Conservation (phyloP, 64 coral and sea anemone genomes). For the Stylophora pistillata region DNA sequence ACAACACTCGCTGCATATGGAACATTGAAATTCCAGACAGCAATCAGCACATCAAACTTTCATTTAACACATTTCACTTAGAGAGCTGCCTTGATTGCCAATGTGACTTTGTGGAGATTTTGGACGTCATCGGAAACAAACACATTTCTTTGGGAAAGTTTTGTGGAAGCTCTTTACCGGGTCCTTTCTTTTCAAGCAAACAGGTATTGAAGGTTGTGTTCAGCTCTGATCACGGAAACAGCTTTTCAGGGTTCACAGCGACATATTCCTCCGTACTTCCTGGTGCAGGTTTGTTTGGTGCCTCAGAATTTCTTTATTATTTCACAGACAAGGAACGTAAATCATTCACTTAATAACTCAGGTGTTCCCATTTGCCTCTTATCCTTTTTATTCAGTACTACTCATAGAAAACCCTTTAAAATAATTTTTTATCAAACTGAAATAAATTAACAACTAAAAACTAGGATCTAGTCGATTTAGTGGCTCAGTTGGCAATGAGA, state of each 20-base stretch:
- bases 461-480: too few species aligned
- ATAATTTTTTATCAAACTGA: too few species aligned
- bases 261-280: background rate
- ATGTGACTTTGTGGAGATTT: slow-evolving; percentile 53
- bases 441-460: too few species aligned
- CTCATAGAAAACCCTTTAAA: too few species aligned
- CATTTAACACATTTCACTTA: slow-evolving; percentile 44
- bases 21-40: background rate
- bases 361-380: too few species aligned
- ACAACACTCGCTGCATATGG: slow-evolving; percentile 1
- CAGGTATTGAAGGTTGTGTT: slow-evolving; percentile 29
- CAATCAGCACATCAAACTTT: background rate
- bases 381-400: too few species aligned
- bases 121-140: slow-evolving; percentile 18
- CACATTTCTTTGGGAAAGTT: slow-evolving; percentile 35
- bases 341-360: too few species aligned
- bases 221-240: slow-evolving; percentile 40
- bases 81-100: slow-evolving; percentile 19
- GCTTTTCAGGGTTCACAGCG: slow-evolving; percentile 26
- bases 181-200: slow-evolving; percentile 43
- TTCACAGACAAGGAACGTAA: too few species aligned
- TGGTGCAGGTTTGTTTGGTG: slow-evolving; percentile 12
- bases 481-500: too few species aligned
- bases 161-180: slow-evolving; percentile 30
- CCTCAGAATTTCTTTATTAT: too few species aligned